Evolutionary conservation across 2,888 invertebrate genomes (phyloP).

Genomic region (Leucophenga maculata): DNA sequence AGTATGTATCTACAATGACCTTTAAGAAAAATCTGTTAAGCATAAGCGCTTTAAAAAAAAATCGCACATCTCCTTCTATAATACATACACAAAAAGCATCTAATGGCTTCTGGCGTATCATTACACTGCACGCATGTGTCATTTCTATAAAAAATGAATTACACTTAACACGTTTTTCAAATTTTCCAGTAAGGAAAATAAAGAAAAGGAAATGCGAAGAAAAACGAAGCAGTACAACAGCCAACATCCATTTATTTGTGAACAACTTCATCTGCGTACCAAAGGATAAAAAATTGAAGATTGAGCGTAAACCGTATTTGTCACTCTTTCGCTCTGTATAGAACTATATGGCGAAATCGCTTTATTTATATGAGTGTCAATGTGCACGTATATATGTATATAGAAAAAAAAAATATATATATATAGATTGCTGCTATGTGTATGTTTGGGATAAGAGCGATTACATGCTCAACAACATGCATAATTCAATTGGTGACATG

Average conservation of each 20-base stretch:
- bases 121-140: neutral
- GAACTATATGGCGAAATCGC: no score
- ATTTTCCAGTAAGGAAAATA: constrained; percentile 32
- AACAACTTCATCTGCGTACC: constrained; percentile 12
- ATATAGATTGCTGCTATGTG: neutral
- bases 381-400: no score
- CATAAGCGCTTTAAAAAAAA: no score
- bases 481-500: constrained; percentile 59
- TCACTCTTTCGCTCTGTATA: neutral
- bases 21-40: no score
- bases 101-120: no score
- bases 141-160: constrained; percentile 9
- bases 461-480: constrained; percentile 46
- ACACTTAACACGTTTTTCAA: constrained; percentile 42
- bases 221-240: no score
- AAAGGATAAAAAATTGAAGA: neutral
- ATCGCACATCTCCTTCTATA: no score
- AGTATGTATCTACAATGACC: no score
- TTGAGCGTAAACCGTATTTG: constrained; percentile 26
- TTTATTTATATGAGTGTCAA: neutral
- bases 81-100: no score
- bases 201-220: neutral
- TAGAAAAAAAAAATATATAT: no score
- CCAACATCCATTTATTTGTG: constrained; percentile 6
- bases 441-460: constrained; percentile 50